These are phyloP conservation scores for Sebastes baramenuke DNA, from an alignment of 2,797 vertebrate genomes.

Conservation along the genomic window DNA sequence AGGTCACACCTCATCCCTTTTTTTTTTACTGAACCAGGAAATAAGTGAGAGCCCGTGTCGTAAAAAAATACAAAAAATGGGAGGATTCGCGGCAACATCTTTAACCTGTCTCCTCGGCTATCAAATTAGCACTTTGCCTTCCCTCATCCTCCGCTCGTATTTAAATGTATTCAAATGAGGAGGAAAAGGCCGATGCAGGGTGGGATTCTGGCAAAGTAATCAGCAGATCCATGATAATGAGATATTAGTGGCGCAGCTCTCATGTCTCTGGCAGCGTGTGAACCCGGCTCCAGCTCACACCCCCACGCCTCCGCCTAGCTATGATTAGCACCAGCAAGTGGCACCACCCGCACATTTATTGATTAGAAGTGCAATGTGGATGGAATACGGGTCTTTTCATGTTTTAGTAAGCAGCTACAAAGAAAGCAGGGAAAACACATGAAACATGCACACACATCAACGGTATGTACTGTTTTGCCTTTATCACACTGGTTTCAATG, in stretches of 20 bases:
- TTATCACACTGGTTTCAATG: neutral
- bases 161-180: constrained; percentile 78
- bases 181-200: constrained; percentile 59
- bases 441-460: neutral
- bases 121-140: constrained; percentile 57
- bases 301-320: constrained; percentile 22
- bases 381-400: constrained; percentile 35
- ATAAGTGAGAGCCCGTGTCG: constrained; percentile 32
- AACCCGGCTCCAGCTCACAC: constrained; percentile 21
- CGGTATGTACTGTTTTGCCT: neutral
- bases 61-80: neutral
- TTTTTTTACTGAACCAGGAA: constrained; percentile 31
- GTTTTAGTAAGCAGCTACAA: constrained; percentile 19
- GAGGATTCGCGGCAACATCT: constrained; percentile 48
- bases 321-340: constrained; percentile 49
- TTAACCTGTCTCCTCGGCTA: constrained; percentile 58
- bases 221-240: constrained; percentile 71
- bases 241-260: constrained; percentile 59
- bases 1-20: constrained; percentile 49
- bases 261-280: constrained; percentile 30
- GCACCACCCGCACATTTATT: constrained; percentile 49
- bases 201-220: constrained; percentile 65
- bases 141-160: constrained; percentile 51
- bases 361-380: constrained; percentile 55
- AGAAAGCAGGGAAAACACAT: neutral